phyloP scores from a whole-genome alignment of 1,140 invertebrate genomes.

The Brachionus manjavacas region DNA sequence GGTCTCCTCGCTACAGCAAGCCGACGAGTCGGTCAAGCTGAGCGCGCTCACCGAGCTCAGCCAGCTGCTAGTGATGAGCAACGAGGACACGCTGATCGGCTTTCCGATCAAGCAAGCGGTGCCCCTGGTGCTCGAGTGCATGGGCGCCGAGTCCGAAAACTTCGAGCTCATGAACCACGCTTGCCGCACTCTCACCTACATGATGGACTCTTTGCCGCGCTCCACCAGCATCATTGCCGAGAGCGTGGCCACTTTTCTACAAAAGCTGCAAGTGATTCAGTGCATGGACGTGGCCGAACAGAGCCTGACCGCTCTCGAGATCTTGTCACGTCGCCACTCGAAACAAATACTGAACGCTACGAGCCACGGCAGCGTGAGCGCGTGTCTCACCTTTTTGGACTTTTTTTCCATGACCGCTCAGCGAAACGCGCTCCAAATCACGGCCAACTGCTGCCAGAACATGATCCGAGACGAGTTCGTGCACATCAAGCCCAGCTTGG shows the following conservation, averaged over 20 bases:
- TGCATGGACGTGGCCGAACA: conserved; percentile 99
- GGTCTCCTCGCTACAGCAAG: conserved; percentile 62
- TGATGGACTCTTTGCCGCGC: conserved; percentile 95
- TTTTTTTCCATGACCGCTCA: conserved; percentile 92
- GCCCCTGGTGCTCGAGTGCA: conserved; percentile 63
- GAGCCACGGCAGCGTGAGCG: conserved; percentile 66
- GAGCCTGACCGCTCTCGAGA: conserved; percentile 87
- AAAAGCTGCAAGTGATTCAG: conserved; percentile 83
- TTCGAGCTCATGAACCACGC: conserved; percentile 99
- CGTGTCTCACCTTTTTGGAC: conserved; percentile 89
- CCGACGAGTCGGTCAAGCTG: conserved; percentile 86
- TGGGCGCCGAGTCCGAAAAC: conserved; percentile 68
- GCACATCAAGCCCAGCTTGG: conserved; percentile 78
- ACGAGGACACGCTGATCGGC: conserved; percentile 94
- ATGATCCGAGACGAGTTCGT: conserved; percentile 81
- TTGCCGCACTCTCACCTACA: conserved; percentile 92
- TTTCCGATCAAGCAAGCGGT: conserved; percentile 97
- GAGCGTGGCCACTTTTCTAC: conserved; percentile 75
- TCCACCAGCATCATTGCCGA: conserved; percentile 92
- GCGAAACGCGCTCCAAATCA: conserved; percentile 84
- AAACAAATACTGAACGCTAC: conserved; percentile 91
- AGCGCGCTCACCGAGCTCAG: conserved; percentile 95
- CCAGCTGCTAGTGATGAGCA: conserved; percentile 96
- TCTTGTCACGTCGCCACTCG: conserved; percentile 88
- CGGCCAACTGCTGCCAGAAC: conserved; percentile 93